These are phyloP conservation scores for Chloebia gouldiae DNA, from an alignment of 2,113 vertebrate genomes.

Conservation along the genomic window DNA sequence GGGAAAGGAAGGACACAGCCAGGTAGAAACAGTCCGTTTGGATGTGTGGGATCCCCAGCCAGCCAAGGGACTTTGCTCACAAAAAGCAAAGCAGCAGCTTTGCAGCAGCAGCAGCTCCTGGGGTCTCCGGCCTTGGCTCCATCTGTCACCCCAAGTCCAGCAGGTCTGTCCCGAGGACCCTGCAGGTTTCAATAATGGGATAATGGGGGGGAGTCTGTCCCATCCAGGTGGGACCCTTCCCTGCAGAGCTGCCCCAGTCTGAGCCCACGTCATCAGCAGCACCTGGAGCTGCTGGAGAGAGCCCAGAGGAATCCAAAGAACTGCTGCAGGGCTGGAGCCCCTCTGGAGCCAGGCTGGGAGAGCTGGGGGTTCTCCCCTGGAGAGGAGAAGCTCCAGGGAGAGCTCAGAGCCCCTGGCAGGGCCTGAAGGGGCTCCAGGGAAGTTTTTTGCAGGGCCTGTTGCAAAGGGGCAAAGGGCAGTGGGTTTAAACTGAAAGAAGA, in stretches of 20 bases:
- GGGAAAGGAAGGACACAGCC: not conserved
- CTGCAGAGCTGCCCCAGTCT: not conserved
- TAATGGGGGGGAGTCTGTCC: not conserved
- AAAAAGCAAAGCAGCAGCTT: not conserved
- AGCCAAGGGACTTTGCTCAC: not conserved
- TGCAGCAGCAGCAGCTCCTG: not conserved
- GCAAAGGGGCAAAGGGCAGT: not conserved
- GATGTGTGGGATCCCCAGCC: not conserved
- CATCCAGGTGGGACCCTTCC: not conserved
- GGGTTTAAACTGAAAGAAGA: not conserved
- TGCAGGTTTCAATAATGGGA: not conserved
- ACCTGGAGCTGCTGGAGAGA: not conserved
- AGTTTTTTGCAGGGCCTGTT: not conserved
- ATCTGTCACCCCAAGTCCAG: not conserved
- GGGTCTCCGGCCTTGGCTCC: not conserved
- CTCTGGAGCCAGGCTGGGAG: not conserved
- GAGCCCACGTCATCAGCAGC: not conserved
- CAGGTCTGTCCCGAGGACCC: not conserved
- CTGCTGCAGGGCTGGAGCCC: not conserved
- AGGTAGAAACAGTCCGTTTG: not conserved
- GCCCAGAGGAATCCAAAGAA: fast-evolving
- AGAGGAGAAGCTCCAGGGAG: not conserved
- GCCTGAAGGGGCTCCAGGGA: not conserved
- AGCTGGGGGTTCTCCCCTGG: not conserved
- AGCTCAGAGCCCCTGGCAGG: not conserved